phyloP scores from a whole-genome alignment of 2,113 vertebrate species.

The Furnarius figulus region DNA sequence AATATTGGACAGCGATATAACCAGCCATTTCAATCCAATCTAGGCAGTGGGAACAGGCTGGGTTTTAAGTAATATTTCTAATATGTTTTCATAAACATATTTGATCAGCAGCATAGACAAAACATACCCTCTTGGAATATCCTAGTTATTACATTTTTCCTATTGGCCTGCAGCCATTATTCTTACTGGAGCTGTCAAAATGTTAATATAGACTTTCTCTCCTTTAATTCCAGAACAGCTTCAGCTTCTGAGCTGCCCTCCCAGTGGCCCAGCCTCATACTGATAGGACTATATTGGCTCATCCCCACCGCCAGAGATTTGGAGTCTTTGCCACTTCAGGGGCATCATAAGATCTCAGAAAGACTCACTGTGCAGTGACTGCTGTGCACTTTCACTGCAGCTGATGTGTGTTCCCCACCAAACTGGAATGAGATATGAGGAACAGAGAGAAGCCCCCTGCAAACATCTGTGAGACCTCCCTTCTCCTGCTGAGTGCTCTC shows the following conservation, averaged over 20 bases:
- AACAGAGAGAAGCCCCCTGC: neutral
- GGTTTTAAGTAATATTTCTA: neutral
- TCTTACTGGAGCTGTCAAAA: neutral
- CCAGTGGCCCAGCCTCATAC: neutral
- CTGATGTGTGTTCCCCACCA: neutral
- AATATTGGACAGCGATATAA: neutral
- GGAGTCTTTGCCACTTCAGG: neutral
- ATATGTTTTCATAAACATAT: neutral
- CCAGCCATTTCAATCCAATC: neutral
- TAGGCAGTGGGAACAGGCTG: neutral
- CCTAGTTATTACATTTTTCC: neutral
- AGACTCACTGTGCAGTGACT: neutral
- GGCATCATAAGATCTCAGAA: accelerated
- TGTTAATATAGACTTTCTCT: neutral
- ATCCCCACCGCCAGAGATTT: neutral
- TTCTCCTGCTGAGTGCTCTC: neutral
- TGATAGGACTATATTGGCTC: neutral
- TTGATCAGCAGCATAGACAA: neutral
- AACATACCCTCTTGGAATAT: neutral
- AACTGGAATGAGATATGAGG: neutral
- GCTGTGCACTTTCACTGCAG: neutral
- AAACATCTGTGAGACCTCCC: neutral
- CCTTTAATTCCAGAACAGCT: neutral
- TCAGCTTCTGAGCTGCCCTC: neutral
- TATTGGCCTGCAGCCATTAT: neutral